Evolutionary conservation across 1,140 invertebrate species (phyloP), one percentile per base, ranked within the genome.

Genomic region (Solenopsis fugax): DNA sequence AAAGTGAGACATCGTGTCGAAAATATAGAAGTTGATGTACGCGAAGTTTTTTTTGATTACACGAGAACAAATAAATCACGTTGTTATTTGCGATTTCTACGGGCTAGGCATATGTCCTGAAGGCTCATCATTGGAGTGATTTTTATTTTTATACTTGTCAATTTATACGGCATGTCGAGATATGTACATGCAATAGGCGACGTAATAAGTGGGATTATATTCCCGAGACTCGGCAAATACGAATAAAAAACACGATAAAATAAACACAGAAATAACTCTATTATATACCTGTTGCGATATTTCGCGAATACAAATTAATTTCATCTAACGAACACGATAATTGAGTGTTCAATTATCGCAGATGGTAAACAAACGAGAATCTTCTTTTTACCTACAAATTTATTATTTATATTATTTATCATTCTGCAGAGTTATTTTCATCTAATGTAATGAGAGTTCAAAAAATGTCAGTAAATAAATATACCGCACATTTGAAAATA

Each of bases 71-170:
- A 87, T 71, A 13, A 84, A 67, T 85, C 65, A 54, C n/a, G 24
- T 86, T 69, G 58, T 87, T 87, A 84, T 87, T 73, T 87, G 65
- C 67, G 7, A 58, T n/a, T 41, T 69, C 62, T 54, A 41, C 45
- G 54, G n/a, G 50, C 48, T 34, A 78, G 34, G 9, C 13, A 18
- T 18, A 67, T 48, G 2, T 16, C 21, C 41, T 13, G 72, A 41
- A 58, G 41, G 18, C 65, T 69, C 29, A 82, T 56, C 45, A 52
- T 60, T 2, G 50, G 21, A 58, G 45, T 50, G 58, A 71, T 54
- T 65, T 77, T 52, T 62, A 73, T 77, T 85, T 65, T 58, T 48
- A 1, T 16, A n/a, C 21, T 48, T 12, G 37, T 48, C 65, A 73
- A 60, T 73, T 73, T 82, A 41, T 16, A 73, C 1, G 37, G 9